Evolutionary conservation across 2,113 vertebrate species (phyloP).

Genomic region (Oncorhynchus clarkii): DNA sequence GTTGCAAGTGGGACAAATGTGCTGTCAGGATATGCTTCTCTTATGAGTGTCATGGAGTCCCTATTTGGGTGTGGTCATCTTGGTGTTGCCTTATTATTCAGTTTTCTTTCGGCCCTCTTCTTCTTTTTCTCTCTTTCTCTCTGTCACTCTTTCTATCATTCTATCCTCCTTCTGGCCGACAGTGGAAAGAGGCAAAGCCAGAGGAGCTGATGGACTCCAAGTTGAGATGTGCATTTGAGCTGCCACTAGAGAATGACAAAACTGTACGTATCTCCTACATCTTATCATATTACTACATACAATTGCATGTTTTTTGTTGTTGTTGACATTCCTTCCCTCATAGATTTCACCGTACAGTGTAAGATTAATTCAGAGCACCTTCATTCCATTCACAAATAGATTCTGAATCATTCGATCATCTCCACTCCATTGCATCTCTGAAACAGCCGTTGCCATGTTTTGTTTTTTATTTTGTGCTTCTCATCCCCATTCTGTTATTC

Average conservation of each 20-base stretch:
- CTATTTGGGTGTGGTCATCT: too few relatives aligned
- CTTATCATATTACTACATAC: neutral
- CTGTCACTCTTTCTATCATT: neutral
- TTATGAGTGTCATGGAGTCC: too few relatives aligned
- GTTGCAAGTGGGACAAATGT: neutral
- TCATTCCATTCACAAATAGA: neutral
- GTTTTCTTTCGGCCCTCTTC: neutral
- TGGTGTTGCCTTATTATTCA: neutral
- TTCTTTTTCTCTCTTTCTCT: neutral
- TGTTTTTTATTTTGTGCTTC: neutral
- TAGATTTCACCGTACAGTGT: neutral
- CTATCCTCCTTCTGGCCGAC: constrained; percentile 24
- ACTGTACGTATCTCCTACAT: constrained; percentile 74
- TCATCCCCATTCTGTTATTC: neutral
- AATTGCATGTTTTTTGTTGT: neutral
- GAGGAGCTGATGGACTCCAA: constrained; percentile 99
- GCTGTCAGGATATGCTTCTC: too few relatives aligned
- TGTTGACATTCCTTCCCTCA: neutral
- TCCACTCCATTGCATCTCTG: neutral
- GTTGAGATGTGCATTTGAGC: constrained; percentile 93
- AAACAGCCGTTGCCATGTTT: neutral
- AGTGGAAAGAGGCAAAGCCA: constrained; percentile 97
- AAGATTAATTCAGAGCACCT: neutral
- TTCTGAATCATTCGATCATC: neutral
- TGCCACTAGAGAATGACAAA: constrained; percentile 92